Percentiles rank a stretch among this genome's conserved stretches.
phyloP scores from a whole-genome alignment of 2,888 invertebrate species.

The Pogonocherus hispidulus region DNA sequence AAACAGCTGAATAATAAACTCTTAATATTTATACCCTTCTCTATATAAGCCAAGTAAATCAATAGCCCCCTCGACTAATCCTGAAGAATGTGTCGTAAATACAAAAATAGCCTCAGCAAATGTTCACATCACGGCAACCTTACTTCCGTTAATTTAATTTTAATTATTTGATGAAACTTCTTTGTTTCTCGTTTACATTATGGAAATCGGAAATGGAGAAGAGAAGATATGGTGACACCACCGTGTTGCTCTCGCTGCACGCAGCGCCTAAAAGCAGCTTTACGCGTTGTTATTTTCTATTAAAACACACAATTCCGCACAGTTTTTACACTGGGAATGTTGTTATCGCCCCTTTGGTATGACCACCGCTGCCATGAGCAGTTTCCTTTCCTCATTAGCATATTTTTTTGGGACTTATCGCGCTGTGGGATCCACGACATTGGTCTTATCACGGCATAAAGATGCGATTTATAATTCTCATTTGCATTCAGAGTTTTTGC shows the following conservation, averaged over 20 bases:
- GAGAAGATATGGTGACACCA: not conserved
- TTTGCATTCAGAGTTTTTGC: constrained; percentile 3
- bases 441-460: not conserved
- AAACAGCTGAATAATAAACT: too few species aligned
- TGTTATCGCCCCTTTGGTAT: not conserved
- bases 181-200: too few species aligned
- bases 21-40: too few species aligned
- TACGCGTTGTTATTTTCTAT: constrained; percentile 6
- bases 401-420: constrained; percentile 1
- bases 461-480: constrained; percentile 1
- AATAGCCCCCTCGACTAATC: too few species aligned
- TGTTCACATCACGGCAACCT: too few species aligned
- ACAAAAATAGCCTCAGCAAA: too few species aligned
- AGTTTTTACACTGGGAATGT: not conserved
- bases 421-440: not conserved
- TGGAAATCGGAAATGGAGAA: too few species aligned
- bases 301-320: not conserved
- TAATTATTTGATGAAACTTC: too few species aligned
- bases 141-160: too few species aligned
- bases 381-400: not conserved
- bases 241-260: not conserved
- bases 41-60: too few species aligned
- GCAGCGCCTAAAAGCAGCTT: not conserved
- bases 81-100: too few species aligned
- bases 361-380: not conserved